A percentile compares a stretch with the other conserved stretches of the same genome.
Evolutionary conservation across 1,140 invertebrate genomes (phyloP).

Genomic region (Rhopalosiphum maidis): DNA sequence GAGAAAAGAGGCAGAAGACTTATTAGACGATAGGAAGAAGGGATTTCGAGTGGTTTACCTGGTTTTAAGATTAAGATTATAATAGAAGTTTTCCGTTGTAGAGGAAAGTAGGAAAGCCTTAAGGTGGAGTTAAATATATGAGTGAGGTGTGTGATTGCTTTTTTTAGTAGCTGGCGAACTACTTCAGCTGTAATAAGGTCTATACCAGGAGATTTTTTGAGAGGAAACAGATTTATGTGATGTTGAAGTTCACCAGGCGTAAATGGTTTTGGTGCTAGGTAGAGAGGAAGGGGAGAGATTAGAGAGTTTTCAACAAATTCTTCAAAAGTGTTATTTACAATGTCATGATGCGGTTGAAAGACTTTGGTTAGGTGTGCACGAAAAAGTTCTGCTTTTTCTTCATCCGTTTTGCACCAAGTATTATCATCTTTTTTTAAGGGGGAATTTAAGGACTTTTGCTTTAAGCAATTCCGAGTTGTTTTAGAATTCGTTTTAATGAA

Average conservation of each 20-base stretch:
- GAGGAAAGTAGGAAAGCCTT: slow-evolving; percentile 57
- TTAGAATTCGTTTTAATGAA: background rate
- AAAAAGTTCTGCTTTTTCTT: background rate
- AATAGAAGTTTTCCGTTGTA: slow-evolving; percentile 61
- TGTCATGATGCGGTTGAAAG: background rate
- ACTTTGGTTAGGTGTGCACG: background rate
- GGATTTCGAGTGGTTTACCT: background rate
- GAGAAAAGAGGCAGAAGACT: slow-evolving; percentile 14
- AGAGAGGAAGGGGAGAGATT: background rate
- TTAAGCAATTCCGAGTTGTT: background rate
- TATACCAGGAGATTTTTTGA: background rate
- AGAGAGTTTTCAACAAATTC: background rate
- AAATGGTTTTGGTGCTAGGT: background rate
- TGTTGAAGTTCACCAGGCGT: background rate
- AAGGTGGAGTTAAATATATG: slow-evolving; percentile 58
- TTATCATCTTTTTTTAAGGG: background rate
- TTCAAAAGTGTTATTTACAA: background rate
- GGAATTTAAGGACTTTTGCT: background rate
- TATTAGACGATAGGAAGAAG: slow-evolving; percentile 39
- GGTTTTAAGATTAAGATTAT: slow-evolving; percentile 60
- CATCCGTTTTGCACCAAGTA: background rate
- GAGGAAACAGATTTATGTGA: background rate
- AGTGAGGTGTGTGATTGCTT: slow-evolving; percentile 6
- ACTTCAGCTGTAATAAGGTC: slow-evolving; percentile 14
- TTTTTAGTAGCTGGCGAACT: background rate